Percentiles rank a stretch among this genome's conserved stretches.
Evolutionary conservation across 2,797 vertebrate species (phyloP).

Genomic region (Tadarida brasiliensis): DNA sequence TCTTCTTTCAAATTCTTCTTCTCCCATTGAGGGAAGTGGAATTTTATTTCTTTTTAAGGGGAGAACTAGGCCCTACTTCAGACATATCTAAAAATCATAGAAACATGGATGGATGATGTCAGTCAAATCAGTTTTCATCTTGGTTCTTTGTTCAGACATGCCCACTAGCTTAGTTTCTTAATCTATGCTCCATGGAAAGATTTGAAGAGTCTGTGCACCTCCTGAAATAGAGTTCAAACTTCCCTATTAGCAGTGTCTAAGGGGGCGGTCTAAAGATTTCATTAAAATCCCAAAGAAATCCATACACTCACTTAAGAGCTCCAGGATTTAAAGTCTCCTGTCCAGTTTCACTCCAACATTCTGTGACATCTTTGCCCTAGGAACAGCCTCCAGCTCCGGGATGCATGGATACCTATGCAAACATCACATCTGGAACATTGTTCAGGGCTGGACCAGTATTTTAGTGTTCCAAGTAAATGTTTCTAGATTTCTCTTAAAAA

Average conservation of each 20-base stretch:
- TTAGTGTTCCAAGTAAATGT: constrained; percentile 28
- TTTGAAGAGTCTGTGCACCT: neutral
- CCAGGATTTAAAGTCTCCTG: neutral
- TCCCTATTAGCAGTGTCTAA: neutral
- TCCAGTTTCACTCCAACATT: neutral
- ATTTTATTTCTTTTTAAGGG: neutral
- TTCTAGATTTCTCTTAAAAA: constrained; percentile 44
- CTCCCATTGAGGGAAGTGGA: neutral
- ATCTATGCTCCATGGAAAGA: neutral
- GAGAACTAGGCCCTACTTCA: neutral
- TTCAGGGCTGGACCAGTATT: neutral
- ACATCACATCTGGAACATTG: neutral
- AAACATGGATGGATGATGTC: neutral
- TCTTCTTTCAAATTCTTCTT: constrained; percentile 40
- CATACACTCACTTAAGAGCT: neutral
- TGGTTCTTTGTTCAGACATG: constrained; percentile 20
- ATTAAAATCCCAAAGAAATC: neutral
- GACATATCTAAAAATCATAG: neutral
- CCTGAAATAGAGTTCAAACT: neutral
- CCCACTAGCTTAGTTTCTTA: neutral
- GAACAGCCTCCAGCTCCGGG: neutral
- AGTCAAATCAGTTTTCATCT: neutral
- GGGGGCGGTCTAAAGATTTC: neutral
- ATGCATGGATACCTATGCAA: neutral
- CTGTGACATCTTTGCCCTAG: neutral